A percentile compares a stretch with the other conserved stretches of the same genome.
Evolutionary conservation across 1,140 invertebrate genomes (phyloP).

Genomic region (Apis cerana): DNA sequence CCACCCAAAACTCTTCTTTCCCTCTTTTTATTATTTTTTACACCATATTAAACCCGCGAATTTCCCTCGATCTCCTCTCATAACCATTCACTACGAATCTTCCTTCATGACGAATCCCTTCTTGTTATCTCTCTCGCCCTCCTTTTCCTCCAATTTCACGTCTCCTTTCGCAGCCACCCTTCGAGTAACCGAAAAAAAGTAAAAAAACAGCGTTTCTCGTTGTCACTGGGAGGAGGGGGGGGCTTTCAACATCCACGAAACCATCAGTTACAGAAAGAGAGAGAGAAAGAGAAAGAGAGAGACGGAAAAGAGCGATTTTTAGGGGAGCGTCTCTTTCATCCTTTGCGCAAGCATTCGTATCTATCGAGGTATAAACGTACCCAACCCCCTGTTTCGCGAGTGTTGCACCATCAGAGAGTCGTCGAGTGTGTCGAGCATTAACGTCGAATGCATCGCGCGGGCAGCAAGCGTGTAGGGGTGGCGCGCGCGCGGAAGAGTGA

Average conservation of each 20-base stretch:
- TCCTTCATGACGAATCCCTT: slow-evolving; percentile 6
- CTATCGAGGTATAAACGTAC: slow-evolving; percentile 59
- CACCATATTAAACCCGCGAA: slow-evolving; percentile 7
- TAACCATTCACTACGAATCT: background rate
- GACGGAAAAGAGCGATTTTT: background rate
- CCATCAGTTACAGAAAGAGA: background rate
- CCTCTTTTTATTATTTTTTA: slow-evolving; percentile 3
- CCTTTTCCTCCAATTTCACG: background rate
- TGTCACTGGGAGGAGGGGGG: slow-evolving; percentile 1
- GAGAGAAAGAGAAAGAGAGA: no score
- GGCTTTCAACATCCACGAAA: background rate
- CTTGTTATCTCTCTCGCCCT: no score
- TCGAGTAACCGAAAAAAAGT: background rate
- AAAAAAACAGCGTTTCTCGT: slow-evolving; percentile 3
- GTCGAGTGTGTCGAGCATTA: slow-evolving; percentile 55
- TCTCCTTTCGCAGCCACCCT: background rate
- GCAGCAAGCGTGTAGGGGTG: background rate
- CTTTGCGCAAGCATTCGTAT: slow-evolving; percentile 58
- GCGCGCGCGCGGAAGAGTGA: background rate
- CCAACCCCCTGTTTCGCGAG: slow-evolving; percentile 43
- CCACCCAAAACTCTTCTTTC: no score
- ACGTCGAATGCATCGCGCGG: slow-evolving; percentile 46
- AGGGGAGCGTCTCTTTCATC: slow-evolving; percentile 55
- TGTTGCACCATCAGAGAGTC: slow-evolving; percentile 23
- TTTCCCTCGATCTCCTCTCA: background rate